phyloP scores from a whole-genome alignment of 2,888 invertebrate genomes.

The Apotomis capreana region DNA sequence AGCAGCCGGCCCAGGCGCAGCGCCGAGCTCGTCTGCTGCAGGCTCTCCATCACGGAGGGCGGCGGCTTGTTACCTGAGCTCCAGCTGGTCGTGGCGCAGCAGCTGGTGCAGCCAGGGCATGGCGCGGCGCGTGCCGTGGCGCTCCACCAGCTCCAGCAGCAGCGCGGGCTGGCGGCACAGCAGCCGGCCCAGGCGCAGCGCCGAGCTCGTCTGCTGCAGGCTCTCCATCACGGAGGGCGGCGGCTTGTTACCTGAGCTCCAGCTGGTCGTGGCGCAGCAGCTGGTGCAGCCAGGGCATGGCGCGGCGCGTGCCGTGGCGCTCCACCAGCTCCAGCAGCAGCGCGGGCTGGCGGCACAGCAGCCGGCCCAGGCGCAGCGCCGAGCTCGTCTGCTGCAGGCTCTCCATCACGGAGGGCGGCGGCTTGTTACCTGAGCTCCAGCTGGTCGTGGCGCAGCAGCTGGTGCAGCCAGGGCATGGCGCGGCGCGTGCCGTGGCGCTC shows the following conservation, averaged over 20 bases:
- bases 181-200: conserved; percentile 1
- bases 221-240: conserved; percentile 81
- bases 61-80: too few species aligned
- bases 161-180: conserved; percentile 66
- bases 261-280: conserved; percentile 96
- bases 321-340: conserved; percentile 94
- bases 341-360: conserved; percentile 84
- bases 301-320: conserved; percentile 88
- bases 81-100: too few species aligned
- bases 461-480: conserved; percentile 98
- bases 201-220: conserved; percentile 31
- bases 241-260: conserved; percentile 82
- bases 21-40: too few species aligned
- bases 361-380: conserved; percentile 90
- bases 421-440: conserved; percentile 84
- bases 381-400: background rate
- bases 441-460: conserved; percentile 89
- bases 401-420: background rate
- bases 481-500: conserved; percentile 94
- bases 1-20: conserved; percentile 91
- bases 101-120: background rate
- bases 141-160: conserved; percentile 53
- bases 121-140: conserved; percentile 70
- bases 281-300: conserved; percentile 98
- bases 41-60: too few species aligned